Percentiles rank a stretch among this genome's conserved stretches.
Evolutionary conservation across 2,888 invertebrate species (phyloP).

Genomic region (Agrotis segetum): DNA sequence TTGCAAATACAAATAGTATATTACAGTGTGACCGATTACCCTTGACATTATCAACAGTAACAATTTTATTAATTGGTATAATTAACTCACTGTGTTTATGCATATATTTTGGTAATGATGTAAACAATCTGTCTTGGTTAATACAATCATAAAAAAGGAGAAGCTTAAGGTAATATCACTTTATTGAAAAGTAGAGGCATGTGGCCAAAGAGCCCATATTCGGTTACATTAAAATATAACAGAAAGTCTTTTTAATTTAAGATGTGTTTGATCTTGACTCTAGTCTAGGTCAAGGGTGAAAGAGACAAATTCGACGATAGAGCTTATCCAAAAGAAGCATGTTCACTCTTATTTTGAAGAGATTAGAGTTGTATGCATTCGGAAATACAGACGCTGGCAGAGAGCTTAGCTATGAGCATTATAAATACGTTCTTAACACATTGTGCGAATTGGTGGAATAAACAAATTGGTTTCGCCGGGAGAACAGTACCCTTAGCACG

Average conservation of each 20-base stretch:
- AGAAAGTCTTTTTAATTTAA: no score
- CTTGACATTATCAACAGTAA: slow-evolving; percentile 49
- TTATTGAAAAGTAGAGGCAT: not conserved
- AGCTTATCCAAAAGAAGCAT: no score
- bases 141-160: slow-evolving; percentile 42
- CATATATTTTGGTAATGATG: slow-evolving; percentile 38
- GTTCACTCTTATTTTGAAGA: no score
- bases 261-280: no score
- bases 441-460: no score
- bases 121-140: slow-evolving; percentile 39
- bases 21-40: slow-evolving; percentile 43
- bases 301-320: no score
- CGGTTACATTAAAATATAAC: not conserved
- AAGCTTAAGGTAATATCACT: slow-evolving; percentile 1
- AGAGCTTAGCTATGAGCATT: not conserved
- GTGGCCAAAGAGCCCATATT: slow-evolving; percentile 2
- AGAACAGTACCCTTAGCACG: no score
- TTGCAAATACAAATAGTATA: slow-evolving; percentile 22
- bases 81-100: slow-evolving; percentile 43
- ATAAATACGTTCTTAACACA: not conserved
- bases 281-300: no score
- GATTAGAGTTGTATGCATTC: no score
- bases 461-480: no score
- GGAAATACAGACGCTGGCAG: no score
- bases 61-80: slow-evolving; percentile 51